Evolutionary conservation across 2,113 vertebrate genomes (phyloP).

Genomic region (Aegotheles bennettii): DNA sequence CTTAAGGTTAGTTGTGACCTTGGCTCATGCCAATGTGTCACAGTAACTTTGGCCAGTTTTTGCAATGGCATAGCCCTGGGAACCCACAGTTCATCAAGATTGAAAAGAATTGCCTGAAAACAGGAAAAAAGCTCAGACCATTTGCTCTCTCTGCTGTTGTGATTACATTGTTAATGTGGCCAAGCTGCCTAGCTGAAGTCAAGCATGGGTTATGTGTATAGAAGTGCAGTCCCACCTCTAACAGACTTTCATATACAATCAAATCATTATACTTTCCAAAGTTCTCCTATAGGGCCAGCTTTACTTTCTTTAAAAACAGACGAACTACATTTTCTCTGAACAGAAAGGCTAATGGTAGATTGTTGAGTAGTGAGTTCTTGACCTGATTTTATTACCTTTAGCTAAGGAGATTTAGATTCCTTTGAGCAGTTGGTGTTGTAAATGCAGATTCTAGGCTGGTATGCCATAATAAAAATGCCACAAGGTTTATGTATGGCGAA

Average conservation of each 20-base stretch:
- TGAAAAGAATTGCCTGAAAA: neutral
- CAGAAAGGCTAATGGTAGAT: neutral
- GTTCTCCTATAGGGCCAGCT: neutral
- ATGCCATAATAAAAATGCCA: constrained; percentile 13
- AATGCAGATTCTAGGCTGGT: constrained; percentile 1
- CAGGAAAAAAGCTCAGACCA: neutral
- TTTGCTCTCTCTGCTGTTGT: neutral
- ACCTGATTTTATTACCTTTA: constrained; percentile 40
- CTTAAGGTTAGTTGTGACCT: neutral
- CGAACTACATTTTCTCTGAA: neutral
- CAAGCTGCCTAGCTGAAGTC: neutral
- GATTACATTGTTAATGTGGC: neutral
- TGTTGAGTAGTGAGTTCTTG: constrained; percentile 9
- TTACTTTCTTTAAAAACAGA: neutral
- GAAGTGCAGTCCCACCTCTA: neutral
- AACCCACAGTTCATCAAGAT: neutral
- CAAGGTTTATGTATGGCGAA: constrained; percentile 13
- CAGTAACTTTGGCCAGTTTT: neutral
- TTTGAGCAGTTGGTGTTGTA: constrained; percentile 34
- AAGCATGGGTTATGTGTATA: accelerated
- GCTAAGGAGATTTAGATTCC: constrained; percentile 45
- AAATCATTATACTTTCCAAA: neutral
- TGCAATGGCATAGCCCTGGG: neutral
- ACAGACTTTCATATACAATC: neutral
- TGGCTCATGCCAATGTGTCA: accelerated